A percentile compares a stretch with the other conserved stretches of the same genome.
phyloP scores from a whole-genome alignment of 2,888 invertebrate genomes.

The Aleiodes alternator region DNA sequence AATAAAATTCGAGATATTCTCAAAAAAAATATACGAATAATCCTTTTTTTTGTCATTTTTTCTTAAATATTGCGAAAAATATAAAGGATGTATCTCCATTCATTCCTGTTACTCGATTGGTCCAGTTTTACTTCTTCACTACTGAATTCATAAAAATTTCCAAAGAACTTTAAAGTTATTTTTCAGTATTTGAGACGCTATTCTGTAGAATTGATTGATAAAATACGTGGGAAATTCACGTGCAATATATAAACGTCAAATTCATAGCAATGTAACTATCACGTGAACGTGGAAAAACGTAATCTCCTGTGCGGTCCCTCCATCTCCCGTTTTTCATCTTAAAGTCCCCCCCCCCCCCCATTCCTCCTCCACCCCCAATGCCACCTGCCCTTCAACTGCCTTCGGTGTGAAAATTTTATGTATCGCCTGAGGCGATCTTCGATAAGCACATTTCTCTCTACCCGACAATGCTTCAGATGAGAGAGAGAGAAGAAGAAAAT shows the following conservation, averaged over 20 bases:
- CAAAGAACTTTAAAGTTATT: no score
- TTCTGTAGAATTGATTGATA: no score
- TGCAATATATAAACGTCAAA: conserved; percentile 13
- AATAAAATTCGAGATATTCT: no score
- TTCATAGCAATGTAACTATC: background rate
- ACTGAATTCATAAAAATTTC: no score
- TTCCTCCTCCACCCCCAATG: background rate
- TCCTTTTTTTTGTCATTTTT: no score
- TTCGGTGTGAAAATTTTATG: conserved; percentile 44
- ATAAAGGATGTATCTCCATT: no score
- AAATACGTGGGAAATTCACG: no score
- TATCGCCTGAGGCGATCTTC: conserved; percentile 44
- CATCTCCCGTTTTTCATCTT: conserved; percentile 37
- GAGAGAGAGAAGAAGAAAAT: background rate
- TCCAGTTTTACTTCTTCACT: no score
- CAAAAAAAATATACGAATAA: no score
- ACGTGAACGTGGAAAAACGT: conserved; percentile 24
- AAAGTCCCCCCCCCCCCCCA: background rate
- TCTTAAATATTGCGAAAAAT: no score
- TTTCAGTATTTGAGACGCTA: no score
- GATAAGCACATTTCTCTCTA: conserved; percentile 45
- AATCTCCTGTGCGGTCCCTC: conserved; percentile 8
- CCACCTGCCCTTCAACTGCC: background rate
- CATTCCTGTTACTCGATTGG: no score
- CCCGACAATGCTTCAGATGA: conserved; percentile 34